Evolutionary conservation across 2,888 invertebrate genomes (phyloP), one percentile per base, ranked within the genome.

Genomic region (Nomada fabriciana): DNA sequence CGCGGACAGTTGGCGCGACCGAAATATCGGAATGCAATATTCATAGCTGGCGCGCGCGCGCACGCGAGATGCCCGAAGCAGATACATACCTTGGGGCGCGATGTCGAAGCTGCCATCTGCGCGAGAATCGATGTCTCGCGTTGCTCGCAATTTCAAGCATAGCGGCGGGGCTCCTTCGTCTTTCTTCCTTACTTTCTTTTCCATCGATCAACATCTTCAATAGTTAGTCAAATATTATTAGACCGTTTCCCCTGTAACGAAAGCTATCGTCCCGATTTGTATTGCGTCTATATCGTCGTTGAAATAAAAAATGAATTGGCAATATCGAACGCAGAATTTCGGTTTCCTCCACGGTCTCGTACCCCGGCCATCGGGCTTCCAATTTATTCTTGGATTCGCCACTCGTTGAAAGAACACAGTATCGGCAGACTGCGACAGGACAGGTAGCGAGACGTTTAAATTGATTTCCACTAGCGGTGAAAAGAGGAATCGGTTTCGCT

Each of bases 11-110:
- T 79, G 81, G 74, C 77, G 55, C 65, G 65, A 70, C 61, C 76
- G 80, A 83, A 79, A 80, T 84, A 87, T 87, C 84, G 90, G 90
- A 90, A 90, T 90, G 89, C 89, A 89, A 90, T 90, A 89, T 90
- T 84, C 86, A 87, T 89, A 84, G 82, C n/a, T 52, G 13, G 77
- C 64, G 63, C 47, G 75, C 65, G 60, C 53, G 52, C 67, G 63
- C 43, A 23, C 53, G 43, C 55, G 74, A 77, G 83, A 80, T 77
- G 10, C 63, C 76, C 55, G 70, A 68, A 63, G 67, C 70, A 53
- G 80, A 86, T 86, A 84, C 47, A 86, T 86, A 80, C 55, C 73
- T 60, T 69, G 60, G 18, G 50, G 36, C 67, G 65, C 57, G 63
- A 61, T 65, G 64, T 72, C 71, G 71, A 82, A 61, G 20, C 69